Conservation (phyloP, 2,113 vertebrate genomes). For the Garra rufa region DNA sequence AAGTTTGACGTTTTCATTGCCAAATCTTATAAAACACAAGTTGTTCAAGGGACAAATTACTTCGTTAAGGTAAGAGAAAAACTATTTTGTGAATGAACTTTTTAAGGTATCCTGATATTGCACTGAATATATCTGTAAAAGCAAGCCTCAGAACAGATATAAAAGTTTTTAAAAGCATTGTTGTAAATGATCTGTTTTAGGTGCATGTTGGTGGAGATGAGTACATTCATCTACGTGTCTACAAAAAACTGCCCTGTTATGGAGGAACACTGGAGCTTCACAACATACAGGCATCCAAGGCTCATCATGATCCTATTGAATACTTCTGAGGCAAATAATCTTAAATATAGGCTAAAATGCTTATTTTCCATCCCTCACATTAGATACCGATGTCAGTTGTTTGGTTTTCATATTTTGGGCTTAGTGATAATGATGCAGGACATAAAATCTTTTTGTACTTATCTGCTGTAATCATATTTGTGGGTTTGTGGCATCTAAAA, state of each 20-base stretch:
- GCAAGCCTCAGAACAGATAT: not conserved
- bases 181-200: constrained; percentile 66
- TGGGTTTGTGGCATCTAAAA: not conserved
- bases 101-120: not conserved
- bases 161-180: not conserved
- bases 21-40: constrained; percentile 67
- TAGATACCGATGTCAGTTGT: too few species aligned
- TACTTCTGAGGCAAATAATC: constrained; percentile 70
- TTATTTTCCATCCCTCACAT: not conserved
- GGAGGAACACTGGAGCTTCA: constrained; percentile 59
- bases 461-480: not conserved
- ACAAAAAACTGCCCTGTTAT: constrained; percentile 64
- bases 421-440: not conserved
- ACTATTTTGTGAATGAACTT: not conserved
- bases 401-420: not conserved
- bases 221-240: constrained; percentile 77
- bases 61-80: constrained; percentile 82
- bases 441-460: not conserved
- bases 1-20: constrained; percentile 65
- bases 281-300: constrained; percentile 72
- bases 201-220: constrained; percentile 73
- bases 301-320: constrained; percentile 71
- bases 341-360: not conserved
- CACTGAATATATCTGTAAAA: not conserved
- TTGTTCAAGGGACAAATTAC: constrained; percentile 79